Base-by-base conservation (phyloP, 2,113 vertebrate genomes). In the Chamaetylas fuelleborni region DNA sequence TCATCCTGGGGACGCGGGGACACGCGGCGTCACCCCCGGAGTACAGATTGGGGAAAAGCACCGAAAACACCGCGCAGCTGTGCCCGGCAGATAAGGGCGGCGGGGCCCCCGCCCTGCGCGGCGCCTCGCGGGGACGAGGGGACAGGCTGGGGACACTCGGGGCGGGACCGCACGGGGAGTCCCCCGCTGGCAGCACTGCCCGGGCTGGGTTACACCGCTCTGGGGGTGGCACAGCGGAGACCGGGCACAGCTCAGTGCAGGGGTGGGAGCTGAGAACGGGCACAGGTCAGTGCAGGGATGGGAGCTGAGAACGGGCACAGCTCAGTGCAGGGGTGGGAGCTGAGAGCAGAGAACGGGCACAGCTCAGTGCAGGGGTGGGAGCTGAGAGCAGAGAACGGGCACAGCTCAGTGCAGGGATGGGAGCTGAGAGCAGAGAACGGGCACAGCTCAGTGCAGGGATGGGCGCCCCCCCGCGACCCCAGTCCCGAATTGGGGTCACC, bases 1-100 rank as follows among this genome's bases (percentile, higher is more conserved):
- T 98, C 98, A 98, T 98, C 62, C 82, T 97, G 72, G 36, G 19
- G 50, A 24, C 38, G 6, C 33, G 29, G 40, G 40, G 70, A 42
- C 51, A 9, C n/a, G 29, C 50, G 50, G 71, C 40, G 84, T 78
- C 64, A 60, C 10, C 38, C 9, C 45, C 45, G 29, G 13, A 10
- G 20, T 14, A 45, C 86, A 45, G 86, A 81, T 60, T 81, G 78
- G 69, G 86, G 22, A n/a, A n/a, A 51, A 65, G 15, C 69, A 12
- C 69, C 78, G 8, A 73, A 53, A 73, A 89, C 71, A 81, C 3
- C 16, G 26, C n/a, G 17, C 78, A 24, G 53, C 78, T 89, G 86
- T 1, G 14, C 7, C 5, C 19, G 3, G 23, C 28, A 25, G 86
- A 89, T 89, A 89, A 89, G 77, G 38, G 23, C 38, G 3, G 16